phyloP scores from a whole-genome alignment of 2,113 vertebrate species.

The Eleginops maclovinus region DNA sequence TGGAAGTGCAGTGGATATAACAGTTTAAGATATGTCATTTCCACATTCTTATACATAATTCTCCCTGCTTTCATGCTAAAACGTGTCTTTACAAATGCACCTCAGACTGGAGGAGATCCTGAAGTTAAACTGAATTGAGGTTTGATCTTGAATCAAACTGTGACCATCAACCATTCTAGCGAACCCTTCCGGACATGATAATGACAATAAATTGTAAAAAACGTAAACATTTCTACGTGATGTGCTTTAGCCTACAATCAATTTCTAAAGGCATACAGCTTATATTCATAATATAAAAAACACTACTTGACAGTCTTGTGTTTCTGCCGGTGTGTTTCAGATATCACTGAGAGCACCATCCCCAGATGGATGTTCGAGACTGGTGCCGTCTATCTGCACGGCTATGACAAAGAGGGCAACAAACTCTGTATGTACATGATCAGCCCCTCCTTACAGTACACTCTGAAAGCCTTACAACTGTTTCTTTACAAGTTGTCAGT shows the following conservation, averaged over 20 bases:
- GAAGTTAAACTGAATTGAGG: too few relatives aligned
- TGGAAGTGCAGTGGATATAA: too few relatives aligned
- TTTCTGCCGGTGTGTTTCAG: conserved; percentile 78
- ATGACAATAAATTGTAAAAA: not conserved
- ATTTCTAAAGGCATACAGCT: not conserved
- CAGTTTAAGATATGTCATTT: too few relatives aligned
- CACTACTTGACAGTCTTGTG: not conserved
- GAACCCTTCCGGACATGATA: too few relatives aligned
- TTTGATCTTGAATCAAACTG: too few relatives aligned
- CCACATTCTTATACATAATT: too few relatives aligned
- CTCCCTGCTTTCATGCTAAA: too few relatives aligned
- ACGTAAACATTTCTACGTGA: too few relatives aligned
- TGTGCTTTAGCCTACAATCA: not conserved
- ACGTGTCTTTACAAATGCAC: too few relatives aligned
- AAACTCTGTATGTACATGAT: conserved; percentile 90
- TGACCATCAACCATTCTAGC: too few relatives aligned
- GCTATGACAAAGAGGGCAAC: conserved; percentile 97
- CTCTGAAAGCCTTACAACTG: not conserved
- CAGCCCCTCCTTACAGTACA: not conserved
- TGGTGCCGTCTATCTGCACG: conserved; percentile 93
- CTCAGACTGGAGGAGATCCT: too few relatives aligned
- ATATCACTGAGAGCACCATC: conserved; percentile 91
- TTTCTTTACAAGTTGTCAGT: not conserved
- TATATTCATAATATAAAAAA: not conserved
- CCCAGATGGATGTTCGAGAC: conserved; percentile 92